Percentiles rank a stretch among this genome's conserved stretches.
phyloP scores from a whole-genome alignment of 2,888 invertebrate species.

The Bombylius discolor region DNA sequence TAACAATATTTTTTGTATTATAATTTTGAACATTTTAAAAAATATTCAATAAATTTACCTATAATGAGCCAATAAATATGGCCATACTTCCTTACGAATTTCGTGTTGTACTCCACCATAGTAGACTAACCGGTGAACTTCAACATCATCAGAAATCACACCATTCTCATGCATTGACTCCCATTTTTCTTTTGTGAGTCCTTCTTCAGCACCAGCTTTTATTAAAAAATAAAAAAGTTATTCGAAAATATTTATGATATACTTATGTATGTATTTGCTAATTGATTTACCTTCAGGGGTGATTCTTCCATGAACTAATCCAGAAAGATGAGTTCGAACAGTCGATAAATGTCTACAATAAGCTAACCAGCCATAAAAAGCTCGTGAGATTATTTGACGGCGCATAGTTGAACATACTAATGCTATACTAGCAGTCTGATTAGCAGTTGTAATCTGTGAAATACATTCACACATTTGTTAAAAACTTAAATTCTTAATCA shows the following conservation, averaged over 20 bases:
- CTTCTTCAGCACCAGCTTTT: constrained; percentile 47
- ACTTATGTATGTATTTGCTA: background rate
- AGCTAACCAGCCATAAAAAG: constrained; percentile 93
- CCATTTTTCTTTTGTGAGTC: constrained; percentile 70
- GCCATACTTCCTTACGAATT: constrained; percentile 73
- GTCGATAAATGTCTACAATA: constrained; percentile 88
- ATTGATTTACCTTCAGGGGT: constrained; percentile 42
- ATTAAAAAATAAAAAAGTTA: background rate
- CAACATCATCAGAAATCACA: constrained; percentile 47
- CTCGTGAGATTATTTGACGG: constrained; percentile 84
- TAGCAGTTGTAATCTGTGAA: constrained; percentile 19
- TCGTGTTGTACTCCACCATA: constrained; percentile 75
- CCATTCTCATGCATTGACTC: constrained; percentile 50
- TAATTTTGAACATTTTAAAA: background rate
- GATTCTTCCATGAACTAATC: constrained; percentile 66
- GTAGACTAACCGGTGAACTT: constrained; percentile 73
- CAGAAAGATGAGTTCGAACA: constrained; percentile 82
- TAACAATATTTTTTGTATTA: background rate
- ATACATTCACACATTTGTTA: constrained; percentile 6
- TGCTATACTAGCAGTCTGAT: constrained; percentile 48
- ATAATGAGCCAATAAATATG: constrained; percentile 76
- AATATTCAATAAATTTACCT: constrained; percentile 29
- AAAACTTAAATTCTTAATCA: too few relatives aligned
- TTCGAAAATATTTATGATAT: too few relatives aligned
- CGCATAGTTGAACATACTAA: constrained; percentile 90